Evolutionary conservation across 2,888 invertebrate genomes (phyloP).

Genomic region (Trichopoda pennipes): DNA sequence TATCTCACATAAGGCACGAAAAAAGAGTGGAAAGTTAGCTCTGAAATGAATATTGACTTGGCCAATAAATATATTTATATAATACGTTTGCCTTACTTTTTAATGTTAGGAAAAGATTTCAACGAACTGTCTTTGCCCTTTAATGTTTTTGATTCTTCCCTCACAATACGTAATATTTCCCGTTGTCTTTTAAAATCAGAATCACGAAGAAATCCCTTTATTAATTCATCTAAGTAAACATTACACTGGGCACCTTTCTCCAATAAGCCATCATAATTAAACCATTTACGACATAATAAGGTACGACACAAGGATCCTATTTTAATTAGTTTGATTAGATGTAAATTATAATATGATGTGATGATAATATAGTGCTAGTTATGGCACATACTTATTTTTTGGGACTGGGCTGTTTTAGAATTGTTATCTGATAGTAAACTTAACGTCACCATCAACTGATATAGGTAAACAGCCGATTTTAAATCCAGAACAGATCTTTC

Average conservation of each 20-base stretch:
- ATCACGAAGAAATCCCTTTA: slow-evolving; percentile 85
- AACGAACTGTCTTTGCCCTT: slow-evolving; percentile 84
- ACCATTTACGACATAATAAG: slow-evolving; percentile 87
- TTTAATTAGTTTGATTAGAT: not conserved
- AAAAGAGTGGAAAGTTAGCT: slow-evolving; percentile 86
- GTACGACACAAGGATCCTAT: slow-evolving; percentile 81
- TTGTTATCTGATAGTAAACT: slow-evolving; percentile 72
- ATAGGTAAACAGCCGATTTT: slow-evolving; percentile 77
- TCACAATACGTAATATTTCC: slow-evolving; percentile 82
- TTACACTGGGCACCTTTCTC: slow-evolving; percentile 86
- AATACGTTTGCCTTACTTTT: slow-evolving; percentile 79
- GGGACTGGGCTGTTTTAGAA: slow-evolving; percentile 67
- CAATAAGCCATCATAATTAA: slow-evolving; percentile 83
- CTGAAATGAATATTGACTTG: slow-evolving; percentile 70
- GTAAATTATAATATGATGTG: not conserved
- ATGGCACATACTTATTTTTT: slow-evolving; percentile 74
- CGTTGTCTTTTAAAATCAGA: slow-evolving; percentile 84
- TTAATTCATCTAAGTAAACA: slow-evolving; percentile 84
- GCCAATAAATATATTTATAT: not conserved
- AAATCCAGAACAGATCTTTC: slow-evolving; percentile 75
- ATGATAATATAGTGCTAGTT: not conserved
- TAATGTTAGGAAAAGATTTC: slow-evolving; percentile 84
- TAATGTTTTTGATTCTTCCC: slow-evolving; percentile 83
- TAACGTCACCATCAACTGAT: slow-evolving; percentile 74
- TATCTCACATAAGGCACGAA: slow-evolving; percentile 85